Conservation (phyloP, 2,888 invertebrate genomes). For the Baccha elongata region DNA sequence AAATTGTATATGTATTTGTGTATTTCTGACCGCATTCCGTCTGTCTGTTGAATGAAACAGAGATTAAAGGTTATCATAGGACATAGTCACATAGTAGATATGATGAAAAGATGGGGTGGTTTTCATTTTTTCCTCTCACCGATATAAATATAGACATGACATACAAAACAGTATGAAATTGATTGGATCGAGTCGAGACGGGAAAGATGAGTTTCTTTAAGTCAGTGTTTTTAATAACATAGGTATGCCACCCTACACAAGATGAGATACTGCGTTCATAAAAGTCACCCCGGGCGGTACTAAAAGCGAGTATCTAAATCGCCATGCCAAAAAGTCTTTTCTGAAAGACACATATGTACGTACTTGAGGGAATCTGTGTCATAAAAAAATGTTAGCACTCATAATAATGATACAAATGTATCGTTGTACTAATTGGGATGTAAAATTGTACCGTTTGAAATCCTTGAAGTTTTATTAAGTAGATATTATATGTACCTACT, state of each 20-base stretch:
- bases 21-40: constrained; percentile 66
- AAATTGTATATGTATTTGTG: background rate
- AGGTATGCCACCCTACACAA: constrained; percentile 5
- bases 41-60: constrained; percentile 51
- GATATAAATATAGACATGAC: constrained; percentile 8
- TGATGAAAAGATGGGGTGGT: background rate
- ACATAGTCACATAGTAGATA: background rate
- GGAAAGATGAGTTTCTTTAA: constrained; percentile 7
- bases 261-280: constrained; percentile 55
- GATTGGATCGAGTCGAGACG: background rate
- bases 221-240: constrained; percentile 8
- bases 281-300: constrained; percentile 54
- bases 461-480: constrained; percentile 69
- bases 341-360: background rate
- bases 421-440: constrained; percentile 70
- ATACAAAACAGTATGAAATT: constrained; percentile 4
- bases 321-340: constrained; percentile 16
- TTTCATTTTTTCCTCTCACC: too few relatives aligned
- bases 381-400: constrained; percentile 33
- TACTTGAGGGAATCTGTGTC: constrained; percentile 48
- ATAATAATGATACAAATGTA: constrained; percentile 43
- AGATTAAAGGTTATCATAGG: constrained; percentile 67
- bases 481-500: background rate
- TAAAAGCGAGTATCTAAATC: background rate
- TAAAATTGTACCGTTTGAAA: constrained; percentile 56